phyloP scores from a whole-genome alignment of 2,888 invertebrate genomes.

The Protodeltote pygarga region DNA sequence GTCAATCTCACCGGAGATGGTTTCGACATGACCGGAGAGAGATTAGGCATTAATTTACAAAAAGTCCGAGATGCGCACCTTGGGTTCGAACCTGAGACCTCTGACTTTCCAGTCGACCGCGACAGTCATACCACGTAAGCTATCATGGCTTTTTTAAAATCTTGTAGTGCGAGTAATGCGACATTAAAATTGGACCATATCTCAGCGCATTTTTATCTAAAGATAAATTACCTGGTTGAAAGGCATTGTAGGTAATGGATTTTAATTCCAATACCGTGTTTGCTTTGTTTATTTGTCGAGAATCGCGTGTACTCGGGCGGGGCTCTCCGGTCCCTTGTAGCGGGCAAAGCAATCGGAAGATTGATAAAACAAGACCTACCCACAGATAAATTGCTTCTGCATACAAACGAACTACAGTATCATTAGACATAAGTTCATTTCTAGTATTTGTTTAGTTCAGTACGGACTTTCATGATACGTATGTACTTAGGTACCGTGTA shows the following conservation, averaged over 20 bases:
- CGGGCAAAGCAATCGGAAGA: conserved; percentile 63
- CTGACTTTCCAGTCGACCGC: no score
- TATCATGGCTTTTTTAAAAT: no score
- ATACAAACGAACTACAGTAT: conserved; percentile 60
- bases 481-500: conserved; percentile 1
- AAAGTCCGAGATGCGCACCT: no score
- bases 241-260: conserved; percentile 22
- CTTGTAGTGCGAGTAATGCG: no score
- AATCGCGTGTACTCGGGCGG: conserved; percentile 62
- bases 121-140: no score
- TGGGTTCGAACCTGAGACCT: no score
- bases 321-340: conserved; percentile 42
- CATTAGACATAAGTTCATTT: conserved; percentile 52
- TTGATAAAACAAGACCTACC: conserved; percentile 66
- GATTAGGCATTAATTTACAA: no score
- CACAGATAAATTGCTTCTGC: conserved; percentile 55
- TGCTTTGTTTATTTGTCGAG: conserved; percentile 28
- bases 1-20: no score
- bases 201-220: conserved; percentile 2
- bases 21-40: no score
- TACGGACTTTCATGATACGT: conserved; percentile 8
- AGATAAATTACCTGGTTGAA: conserved; percentile 28
- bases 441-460: conserved; percentile 10
- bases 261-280: conserved; percentile 38
- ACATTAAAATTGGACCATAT: no score